Base-by-base conservation (phyloP, 2,797 vertebrate species). In the Mormyrops attenuatus region DNA sequence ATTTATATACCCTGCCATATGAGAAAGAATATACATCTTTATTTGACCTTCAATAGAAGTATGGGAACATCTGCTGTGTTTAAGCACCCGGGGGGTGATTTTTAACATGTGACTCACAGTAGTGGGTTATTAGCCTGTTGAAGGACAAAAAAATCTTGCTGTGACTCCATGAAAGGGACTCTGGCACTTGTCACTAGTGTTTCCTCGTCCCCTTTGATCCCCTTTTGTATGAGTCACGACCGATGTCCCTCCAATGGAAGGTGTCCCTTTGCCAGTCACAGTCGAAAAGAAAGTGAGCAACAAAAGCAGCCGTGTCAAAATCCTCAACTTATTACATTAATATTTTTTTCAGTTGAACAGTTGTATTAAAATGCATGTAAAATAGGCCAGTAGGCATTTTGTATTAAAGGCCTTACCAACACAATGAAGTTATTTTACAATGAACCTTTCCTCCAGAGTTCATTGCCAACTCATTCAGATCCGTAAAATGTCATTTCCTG, bases 321-420 rank as follows among this genome's bases (percentile, higher is more conserved):
- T 57, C 34, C 30, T 63, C 34, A 66, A 11, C n/a, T 47, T 88
- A 63, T 66, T 26, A 38, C 26, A 66, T 44, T 63, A n/a, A 87
- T 87, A 13, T 85, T 20, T 66, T 88, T 66, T 66, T 44, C 57
- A 44, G 30, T 88, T 88, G 86, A 88, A 88, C 15, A 55, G 55
- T 66, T 63, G 17, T 41, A 38, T 63, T 34, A 63, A 63, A 88
- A 47, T 49, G 11, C 38, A 66, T 44, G 38, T 66, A 34, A 47
- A 66, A 88, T 22, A 9, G 13, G 41, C 55, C 41, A 15, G 82
- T 84, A 8, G 77, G 49, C 50, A 55, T 82, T 80, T 38, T 53
- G n/a, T 55, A 13, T 66, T 49, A 66, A 66, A 69, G 88, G 20
- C 57, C 38, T 73, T 63, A 73, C 44, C 22, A 52, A 15, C 60